Evolutionary conservation across 30 jellyfish, hydroid and myxozoan genomes (phyloP).

Genomic region (Aurelia coerulea): DNA sequence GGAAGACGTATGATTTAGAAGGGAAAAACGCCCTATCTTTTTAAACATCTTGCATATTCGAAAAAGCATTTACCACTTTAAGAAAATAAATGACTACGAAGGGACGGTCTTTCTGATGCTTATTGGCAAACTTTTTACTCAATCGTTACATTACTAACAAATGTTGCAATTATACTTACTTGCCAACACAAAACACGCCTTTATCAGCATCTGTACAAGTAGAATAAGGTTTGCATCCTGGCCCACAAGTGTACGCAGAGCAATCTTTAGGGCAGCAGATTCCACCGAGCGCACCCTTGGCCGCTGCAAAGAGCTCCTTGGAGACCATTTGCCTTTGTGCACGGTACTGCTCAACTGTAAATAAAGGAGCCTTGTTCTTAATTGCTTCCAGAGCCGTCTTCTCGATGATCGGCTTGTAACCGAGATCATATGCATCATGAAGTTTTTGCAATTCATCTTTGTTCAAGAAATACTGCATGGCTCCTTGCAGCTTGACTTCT

Average conservation of each 20-base stretch:
- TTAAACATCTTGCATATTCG: no score
- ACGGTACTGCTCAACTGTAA: conserved; percentile 63
- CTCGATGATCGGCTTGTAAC: conserved; percentile 59
- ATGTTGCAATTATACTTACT: conserved; percentile 12
- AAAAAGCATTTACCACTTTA: no score
- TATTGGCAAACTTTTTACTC: no score
- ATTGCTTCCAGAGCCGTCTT: conserved; percentile 55
- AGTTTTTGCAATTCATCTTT: conserved; percentile 60
- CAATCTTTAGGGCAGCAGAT: conserved; percentile 62
- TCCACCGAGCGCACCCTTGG: conserved; percentile 50
- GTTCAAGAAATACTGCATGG: conserved; percentile 52
- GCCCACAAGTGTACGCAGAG: conserved; percentile 2
- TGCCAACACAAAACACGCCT: conserved; percentile 54
- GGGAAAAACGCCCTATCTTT: no score
- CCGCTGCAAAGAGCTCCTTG: conserved; percentile 35
- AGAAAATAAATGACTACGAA: no score
- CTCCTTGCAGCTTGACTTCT: conserved; percentile 43
- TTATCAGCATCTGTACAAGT: conserved; percentile 60
- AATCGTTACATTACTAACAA: neutral
- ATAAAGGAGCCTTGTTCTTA: conserved; percentile 61
- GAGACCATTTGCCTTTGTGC: conserved; percentile 39
- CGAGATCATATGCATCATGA: conserved; percentile 77
- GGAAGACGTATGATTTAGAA: no score
- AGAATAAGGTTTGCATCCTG: conserved; percentile 56
- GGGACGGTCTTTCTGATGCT: no score